Base-by-base conservation (phyloP, 2,888 invertebrate genomes). In the Andrena bicolor region DNA sequence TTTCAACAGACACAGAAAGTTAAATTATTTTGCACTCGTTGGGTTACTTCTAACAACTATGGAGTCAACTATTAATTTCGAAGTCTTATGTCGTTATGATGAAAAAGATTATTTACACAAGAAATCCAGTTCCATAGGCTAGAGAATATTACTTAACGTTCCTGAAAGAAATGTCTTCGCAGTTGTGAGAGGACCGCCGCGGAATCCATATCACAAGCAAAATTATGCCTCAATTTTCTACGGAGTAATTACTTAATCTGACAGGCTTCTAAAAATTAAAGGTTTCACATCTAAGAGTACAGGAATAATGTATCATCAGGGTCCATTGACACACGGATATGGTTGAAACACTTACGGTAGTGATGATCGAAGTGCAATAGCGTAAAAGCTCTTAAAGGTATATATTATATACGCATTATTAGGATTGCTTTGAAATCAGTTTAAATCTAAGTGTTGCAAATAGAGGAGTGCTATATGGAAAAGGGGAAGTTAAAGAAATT, bases 251-350 rank as follows among this genome's bases (percentile, higher is more conserved):
- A 56, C 0, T 49, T 65, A 75, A 80, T 13, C 58, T 56, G 60
- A 75, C 8, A 53, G 48, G 26, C 53, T 60, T 69, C 23, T 75
- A 70, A 35, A 65, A 48, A 66, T 60, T 5, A 68, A 80, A 73
- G 30, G 4, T 73, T 60, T 56, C n/a, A 53, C 8, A 32, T 61
- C 63, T 63, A 56, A 56, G 8, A 68, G 53, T 48, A 35, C 26
- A 61, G 30, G 23, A 60, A 63, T 68, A 80, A 68, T 28, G 48
- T 23, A 64, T 56, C 32, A 65, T n/a, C 48, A 35, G 35, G 30
- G n/a, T 68, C 73, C 73, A 68, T 61, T 80, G 48, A 58, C 51
- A 73, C 64, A 68, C 16, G 61, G 35, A 73, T 73, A 80, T 80
- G 58, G 48, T 71, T 66, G 56, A 66, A 30, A 68, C 60, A 68